A percentile compares a stretch with the other conserved stretches of the same genome.
phyloP scores from a whole-genome alignment of 2,888 invertebrate genomes.

The Allophyes oxyacanthae region DNA sequence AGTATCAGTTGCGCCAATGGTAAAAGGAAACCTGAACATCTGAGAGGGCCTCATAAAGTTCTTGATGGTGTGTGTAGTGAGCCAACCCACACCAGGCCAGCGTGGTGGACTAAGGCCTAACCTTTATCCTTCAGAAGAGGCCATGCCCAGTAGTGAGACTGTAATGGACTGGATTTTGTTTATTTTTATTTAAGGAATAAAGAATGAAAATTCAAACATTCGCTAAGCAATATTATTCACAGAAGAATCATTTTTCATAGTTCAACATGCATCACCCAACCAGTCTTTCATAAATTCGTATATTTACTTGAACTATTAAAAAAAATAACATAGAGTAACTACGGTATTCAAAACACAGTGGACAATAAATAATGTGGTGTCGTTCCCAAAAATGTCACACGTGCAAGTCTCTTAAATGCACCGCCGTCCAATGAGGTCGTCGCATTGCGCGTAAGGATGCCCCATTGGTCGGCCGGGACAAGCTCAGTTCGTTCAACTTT shows the following conservation, averaged over 20 bases:
- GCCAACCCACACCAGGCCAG: too few relatives aligned
- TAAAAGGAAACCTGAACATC: too few relatives aligned
- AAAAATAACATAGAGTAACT: constrained; percentile 23
- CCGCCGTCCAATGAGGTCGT: constrained; percentile 76
- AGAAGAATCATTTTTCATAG: background rate
- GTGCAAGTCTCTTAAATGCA: constrained; percentile 63
- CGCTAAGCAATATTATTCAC: background rate
- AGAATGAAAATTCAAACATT: background rate
- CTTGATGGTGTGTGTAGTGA: too few relatives aligned
- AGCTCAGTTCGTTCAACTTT: constrained; percentile 77
- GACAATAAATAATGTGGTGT: constrained; percentile 56
- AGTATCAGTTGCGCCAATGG: too few relatives aligned
- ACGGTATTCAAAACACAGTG: constrained; percentile 50
- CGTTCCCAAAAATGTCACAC: constrained; percentile 58
- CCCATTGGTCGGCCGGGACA: constrained; percentile 65
- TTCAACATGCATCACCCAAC: constrained; percentile 17
- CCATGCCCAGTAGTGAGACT: too few relatives aligned
- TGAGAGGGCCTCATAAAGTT: too few relatives aligned
- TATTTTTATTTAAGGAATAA: too few relatives aligned
- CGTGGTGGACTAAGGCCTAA: too few relatives aligned
- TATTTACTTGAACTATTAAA: constrained; percentile 29
- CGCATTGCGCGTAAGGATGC: constrained; percentile 81
- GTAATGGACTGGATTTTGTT: too few relatives aligned
- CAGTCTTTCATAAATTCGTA: constrained; percentile 20
- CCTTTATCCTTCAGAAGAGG: too few relatives aligned